Base-by-base conservation (phyloP, 2,113 vertebrate species). In the Anolis sagrei region DNA sequence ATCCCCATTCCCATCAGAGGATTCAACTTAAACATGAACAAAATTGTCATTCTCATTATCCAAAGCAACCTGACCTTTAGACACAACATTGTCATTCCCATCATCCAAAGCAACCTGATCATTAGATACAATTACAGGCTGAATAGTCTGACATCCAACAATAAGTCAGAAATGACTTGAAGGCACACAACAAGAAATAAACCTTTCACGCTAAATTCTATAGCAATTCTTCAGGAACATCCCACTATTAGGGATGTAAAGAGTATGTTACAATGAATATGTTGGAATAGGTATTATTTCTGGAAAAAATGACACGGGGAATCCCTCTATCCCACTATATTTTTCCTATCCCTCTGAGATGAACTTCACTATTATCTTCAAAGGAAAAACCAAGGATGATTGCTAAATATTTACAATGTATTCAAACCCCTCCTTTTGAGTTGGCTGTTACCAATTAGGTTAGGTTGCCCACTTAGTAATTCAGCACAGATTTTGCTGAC, bases 391-490 rank as follows among this genome's bases (percentile, higher is more conserved):
- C 27, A 81, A 92, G 80, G 36, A 76, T 36, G 75, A 81, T 91
- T 87, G 86, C 83, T 92, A 91, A 93, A 29, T 82, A 83, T 0
- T 0, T 92, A 81, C 85, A 92, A 58, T 84, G 87, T 89, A 90
- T 88, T 88, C 21, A 81, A 49, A 78, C 79, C 88, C 77, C 79
- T 86, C 3, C 34, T 2, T 7, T 2, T 2, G 39, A 54, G 39
- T 39, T 5, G 27, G 34, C 85, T 89, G 84, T 87, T 83, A 49
- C 54, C 87, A 54, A 87, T 74, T 87, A 81, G 87, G 85, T 0
- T 49, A 77, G 61, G 23, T 81, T 69, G 66, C 73, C 77, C 90
- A 82, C 83, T 87, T 61, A 0, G 7, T 61, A 21, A 83, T 66
- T 91, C 83, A 81, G 62, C 79, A 86, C 79, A 82, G 69, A 70